Conservation (phyloP, 2,797 vertebrate species). For the Tenualosa ilisha region DNA sequence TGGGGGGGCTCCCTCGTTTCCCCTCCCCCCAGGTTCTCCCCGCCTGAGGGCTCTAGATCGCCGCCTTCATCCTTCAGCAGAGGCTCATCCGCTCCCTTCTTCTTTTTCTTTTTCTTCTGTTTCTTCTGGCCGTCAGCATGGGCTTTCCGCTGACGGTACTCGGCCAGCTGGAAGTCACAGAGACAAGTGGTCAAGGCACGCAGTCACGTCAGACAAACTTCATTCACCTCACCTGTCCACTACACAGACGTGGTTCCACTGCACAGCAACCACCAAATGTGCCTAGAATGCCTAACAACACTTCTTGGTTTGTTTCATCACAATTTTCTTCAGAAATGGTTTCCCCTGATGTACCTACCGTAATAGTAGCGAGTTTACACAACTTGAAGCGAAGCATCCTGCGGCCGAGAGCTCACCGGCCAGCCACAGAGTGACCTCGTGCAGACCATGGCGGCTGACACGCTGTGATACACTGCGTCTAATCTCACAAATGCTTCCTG, state of each 20-base stretch:
- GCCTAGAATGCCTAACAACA: not conserved
- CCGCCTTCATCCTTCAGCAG: slow-evolving; percentile 58
- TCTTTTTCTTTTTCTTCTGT: slow-evolving; percentile 89
- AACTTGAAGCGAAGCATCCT: slow-evolving; percentile 64
- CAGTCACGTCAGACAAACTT: not conserved
- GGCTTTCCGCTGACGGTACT: slow-evolving; percentile 91
- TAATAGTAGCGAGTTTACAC: slow-evolving; percentile 58
- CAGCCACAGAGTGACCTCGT: not conserved
- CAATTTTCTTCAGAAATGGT: not conserved
- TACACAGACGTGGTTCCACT: not conserved
- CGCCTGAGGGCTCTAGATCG: slow-evolving; percentile 63
- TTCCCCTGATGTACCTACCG: slow-evolving; percentile 54
- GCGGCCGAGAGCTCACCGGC: not conserved
- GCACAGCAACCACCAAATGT: not conserved
- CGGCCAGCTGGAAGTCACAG: slow-evolving; percentile 80
- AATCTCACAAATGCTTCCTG: slow-evolving; percentile 60
- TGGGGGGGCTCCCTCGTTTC: slow-evolving; percentile 60
- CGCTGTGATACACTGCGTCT: slow-evolving; percentile 45
- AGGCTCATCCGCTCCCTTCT: slow-evolving; percentile 67
- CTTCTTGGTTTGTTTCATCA: not conserved
- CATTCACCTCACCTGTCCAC: not conserved
- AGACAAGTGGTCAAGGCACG: not conserved
- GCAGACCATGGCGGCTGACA: not conserved
- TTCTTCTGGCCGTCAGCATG: slow-evolving; percentile 87
- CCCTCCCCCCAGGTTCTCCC: slow-evolving; percentile 66